Conservation (phyloP, 2,888 invertebrate genomes). For the Phortica magna region DNA sequence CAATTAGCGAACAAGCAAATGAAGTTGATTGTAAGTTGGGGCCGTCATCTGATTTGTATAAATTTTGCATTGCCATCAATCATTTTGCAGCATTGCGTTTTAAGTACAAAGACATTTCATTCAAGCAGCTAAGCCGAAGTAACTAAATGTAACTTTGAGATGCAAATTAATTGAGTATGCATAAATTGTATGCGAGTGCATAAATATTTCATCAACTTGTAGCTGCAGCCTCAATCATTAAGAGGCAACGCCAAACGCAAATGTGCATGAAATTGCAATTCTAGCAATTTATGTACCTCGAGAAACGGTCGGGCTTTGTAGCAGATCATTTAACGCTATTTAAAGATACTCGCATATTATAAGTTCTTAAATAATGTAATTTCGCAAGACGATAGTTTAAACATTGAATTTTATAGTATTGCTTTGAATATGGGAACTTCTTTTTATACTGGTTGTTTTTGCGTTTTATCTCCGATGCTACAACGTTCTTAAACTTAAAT, state of each 20-base stretch:
- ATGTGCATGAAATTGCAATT: slow-evolving; percentile 27
- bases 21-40: slow-evolving; percentile 1
- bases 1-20: slow-evolving; percentile 53
- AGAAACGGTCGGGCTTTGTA: background rate
- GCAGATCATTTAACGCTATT: background rate
- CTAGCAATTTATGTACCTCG: slow-evolving; percentile 5
- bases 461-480: background rate
- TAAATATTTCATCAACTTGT: slow-evolving; percentile 27
- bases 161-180: slow-evolving; percentile 33
- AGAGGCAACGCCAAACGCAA: slow-evolving; percentile 9
- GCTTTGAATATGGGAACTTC: slow-evolving; percentile 50
- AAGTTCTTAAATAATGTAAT: slow-evolving; percentile 13
- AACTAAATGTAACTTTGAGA: slow-evolving; percentile 47
- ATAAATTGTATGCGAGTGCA: slow-evolving; percentile 19
- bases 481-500: background rate
- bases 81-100: slow-evolving; percentile 62
- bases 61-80: slow-evolving; percentile 68
- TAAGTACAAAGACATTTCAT: slow-evolving; percentile 64
- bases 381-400: background rate
- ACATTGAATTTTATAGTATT: slow-evolving; percentile 47
- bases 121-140: slow-evolving; percentile 37
- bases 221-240: slow-evolving; percentile 9
- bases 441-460: background rate
- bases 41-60: slow-evolving; percentile 60
- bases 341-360: background rate